Evolutionary conservation across 2,888 invertebrate species (phyloP), one percentile per base, ranked within the genome.

Genomic region (Cheilosia grossa): DNA sequence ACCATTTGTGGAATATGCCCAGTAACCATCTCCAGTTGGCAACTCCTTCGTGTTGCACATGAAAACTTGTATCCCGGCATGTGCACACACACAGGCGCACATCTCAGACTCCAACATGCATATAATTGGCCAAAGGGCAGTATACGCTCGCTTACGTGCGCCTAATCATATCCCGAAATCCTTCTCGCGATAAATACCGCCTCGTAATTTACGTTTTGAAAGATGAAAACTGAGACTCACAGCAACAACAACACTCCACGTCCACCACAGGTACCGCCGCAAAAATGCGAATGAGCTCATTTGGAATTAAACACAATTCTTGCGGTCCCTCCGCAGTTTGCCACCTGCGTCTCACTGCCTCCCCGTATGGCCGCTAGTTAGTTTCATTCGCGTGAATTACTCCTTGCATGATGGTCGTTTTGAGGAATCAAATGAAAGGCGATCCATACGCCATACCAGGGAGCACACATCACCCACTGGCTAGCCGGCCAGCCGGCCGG

Each of bases 121-220:
- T 82, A 86, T 82, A 86, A 86, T 82, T 86, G 86, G 82, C 86
- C 82, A 78, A 81, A 82, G 86, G 74, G 82, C 86, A 82, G 61
- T 82, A 86, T 17, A 24, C 51, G 4, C 51, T 51, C 69, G 78
- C 73, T 87, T 86, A 87, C 87, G 87, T 87, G 87, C 78, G 80
- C 78, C 87, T 87, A 87, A 87, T 87, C 87, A 87, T 86, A 86
- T 87, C 82, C 85, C 75, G 73, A 87, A 87, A 87, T 87, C 87
- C 87, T 87, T 64, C 80, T 86, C 87, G 87, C 86, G 87, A 87
- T 87, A 87, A 82, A 87, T 83, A 72, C 64, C 81, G 59, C 78
- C 83, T 87, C 87, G 87, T 87, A 87, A 87, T 83, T 87, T 85
- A 87, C 83, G 73, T 78, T 80, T 77, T 69, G 69, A 75, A 64